Evolutionary conservation across 2,888 invertebrate species (phyloP), one percentile per base, ranked within the genome.

Genomic region (Andrena praecox): DNA sequence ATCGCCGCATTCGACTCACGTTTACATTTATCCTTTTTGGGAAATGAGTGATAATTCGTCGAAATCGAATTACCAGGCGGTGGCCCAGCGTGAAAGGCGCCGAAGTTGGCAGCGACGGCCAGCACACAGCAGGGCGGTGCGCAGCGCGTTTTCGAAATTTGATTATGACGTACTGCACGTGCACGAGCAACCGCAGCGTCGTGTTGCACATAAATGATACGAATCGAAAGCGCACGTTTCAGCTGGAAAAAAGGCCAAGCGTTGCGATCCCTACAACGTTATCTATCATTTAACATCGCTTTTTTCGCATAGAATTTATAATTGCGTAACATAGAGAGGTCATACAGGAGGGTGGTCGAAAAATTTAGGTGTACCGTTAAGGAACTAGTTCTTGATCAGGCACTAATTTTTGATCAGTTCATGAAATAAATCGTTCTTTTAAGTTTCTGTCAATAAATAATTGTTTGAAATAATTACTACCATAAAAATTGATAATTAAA

Each of bases 31-130:
- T 93, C 92, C 91, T 93, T 92, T 92, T 92, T 91, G 89, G 87
- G 89, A 90, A 92, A 93, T 92, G 91, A 93, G 91, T 91, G 92
- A 93, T 93, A 93, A 93, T 93, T 93, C 91, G 91, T 81, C 72
- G 87, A 90, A 92, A 93, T 93, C 91, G 89, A 92, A 93, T 93
- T 93, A 93, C 90, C 86, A 79, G 85, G 87, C 88, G 84, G 56
- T 12, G 89, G 88, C 88, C 87, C 80, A 87, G 89, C 89, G 91
- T 90, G 92, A 92, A 92, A 92, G 92, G 91, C 91, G 90, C 82
- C 89, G 82, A 91, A 91, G 91, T 92, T 92, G 89, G 87, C 85
- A 89, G 84, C 89, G 87, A 86, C 87, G 87, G 87, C 85, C 88
- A 74, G 84, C 74, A 77, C 77, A 73, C 80, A 80, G 76, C 77